These are phyloP conservation scores for Coregonus ussuriensis DNA, from an alignment of 2,797 vertebrate species.

Conservation along the genomic window DNA sequence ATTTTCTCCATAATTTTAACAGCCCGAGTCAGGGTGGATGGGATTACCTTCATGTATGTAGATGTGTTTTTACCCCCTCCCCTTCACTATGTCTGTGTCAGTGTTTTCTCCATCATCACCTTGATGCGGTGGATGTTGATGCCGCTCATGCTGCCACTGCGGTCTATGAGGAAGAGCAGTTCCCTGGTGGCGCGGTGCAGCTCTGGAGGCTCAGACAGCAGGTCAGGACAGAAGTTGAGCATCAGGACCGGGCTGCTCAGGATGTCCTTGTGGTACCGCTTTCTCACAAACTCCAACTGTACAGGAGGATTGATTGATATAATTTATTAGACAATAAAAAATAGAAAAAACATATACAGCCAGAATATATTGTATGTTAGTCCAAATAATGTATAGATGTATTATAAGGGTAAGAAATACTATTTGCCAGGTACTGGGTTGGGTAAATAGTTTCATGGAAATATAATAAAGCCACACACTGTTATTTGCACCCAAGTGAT, in stretches of 20 bases:
- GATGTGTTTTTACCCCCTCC: not conserved
- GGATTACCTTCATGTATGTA: not conserved
- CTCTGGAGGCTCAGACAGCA: constrained; percentile 72
- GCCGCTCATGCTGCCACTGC: constrained; percentile 72
- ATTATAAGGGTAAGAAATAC: not conserved
- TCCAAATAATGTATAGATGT: not conserved
- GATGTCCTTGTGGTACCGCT: constrained; percentile 95
- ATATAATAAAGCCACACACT: not conserved
- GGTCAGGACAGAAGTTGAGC: constrained; percentile 93
- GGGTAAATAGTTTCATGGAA: not conserved
- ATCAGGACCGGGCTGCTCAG: constrained; percentile 90
- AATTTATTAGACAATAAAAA: not conserved
- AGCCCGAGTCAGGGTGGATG: not conserved
- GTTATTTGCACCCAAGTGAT: not conserved
- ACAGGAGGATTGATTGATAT: not conserved
- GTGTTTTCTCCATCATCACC: constrained; percentile 72
- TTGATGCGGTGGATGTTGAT: constrained; percentile 81
- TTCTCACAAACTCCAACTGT: constrained; percentile 91
- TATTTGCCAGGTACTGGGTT: not conserved
- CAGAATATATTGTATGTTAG: not conserved
- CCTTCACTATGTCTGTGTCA: not conserved
- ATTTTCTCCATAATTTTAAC: not conserved
- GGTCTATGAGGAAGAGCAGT: constrained; percentile 87
- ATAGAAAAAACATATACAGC: not conserved
- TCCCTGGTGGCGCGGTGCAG: constrained; percentile 87